A percentile compares a stretch with the other conserved stretches of the same genome.
Conservation (phyloP, 2,113 vertebrate species). For the Sander lucioperca region DNA sequence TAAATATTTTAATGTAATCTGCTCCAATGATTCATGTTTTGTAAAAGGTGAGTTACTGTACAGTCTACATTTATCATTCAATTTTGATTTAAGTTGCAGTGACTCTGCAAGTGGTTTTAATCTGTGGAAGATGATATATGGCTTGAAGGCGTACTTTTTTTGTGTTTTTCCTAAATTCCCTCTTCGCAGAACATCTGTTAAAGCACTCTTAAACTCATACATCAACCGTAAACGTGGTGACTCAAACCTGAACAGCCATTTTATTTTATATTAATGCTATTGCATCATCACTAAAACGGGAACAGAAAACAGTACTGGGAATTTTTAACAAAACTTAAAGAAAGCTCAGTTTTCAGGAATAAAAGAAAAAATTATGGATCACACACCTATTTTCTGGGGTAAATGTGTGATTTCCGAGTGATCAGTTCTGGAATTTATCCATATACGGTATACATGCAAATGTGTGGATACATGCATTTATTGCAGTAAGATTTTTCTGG, state of each 20-base stretch:
- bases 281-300: slow-evolving; percentile 14
- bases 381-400: not conserved
- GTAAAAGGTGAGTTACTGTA: not conserved
- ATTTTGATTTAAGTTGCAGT: slow-evolving; percentile 38
- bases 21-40: slow-evolving; percentile 15
- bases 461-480: not conserved
- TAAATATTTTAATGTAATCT: not conserved
- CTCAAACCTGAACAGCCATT: slow-evolving; percentile 18
- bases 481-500: not conserved
- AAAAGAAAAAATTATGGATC: not conserved
- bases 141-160: slow-evolving; percentile 4
- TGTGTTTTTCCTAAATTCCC: slow-evolving; percentile 20
- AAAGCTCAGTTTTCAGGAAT: not conserved
- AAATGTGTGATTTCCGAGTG: not conserved
- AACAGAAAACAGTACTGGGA: slow-evolving; percentile 11
- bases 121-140: slow-evolving; percentile 30
- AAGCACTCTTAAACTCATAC: slow-evolving; percentile 39
- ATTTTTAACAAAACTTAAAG: slow-evolving; percentile 2
- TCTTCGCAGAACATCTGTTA: slow-evolving; percentile 55
- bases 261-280: slow-evolving; percentile 3
- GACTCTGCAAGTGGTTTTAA: slow-evolving; percentile 29
- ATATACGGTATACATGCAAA: not conserved
- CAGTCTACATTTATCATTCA: slow-evolving; percentile 20
- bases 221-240: slow-evolving; percentile 26
- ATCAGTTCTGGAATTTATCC: not conserved